Percentiles rank a stretch among this genome's conserved stretches.
Conservation (phyloP, 2,888 invertebrate genomes). For the Nyleta sp. region DNA sequence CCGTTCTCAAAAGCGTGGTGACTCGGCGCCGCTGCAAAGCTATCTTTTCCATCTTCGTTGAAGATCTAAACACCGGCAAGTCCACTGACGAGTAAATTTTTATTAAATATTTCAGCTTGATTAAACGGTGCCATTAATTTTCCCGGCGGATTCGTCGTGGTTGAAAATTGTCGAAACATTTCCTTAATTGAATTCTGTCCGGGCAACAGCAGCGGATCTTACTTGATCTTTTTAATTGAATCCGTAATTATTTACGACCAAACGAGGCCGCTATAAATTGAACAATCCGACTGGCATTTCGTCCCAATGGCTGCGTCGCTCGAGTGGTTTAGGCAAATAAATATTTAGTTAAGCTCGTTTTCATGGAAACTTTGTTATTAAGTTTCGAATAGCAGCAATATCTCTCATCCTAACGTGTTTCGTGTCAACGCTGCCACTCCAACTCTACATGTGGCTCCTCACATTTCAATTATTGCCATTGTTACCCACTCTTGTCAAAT, state of each 20-base stretch:
- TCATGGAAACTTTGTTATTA: slow-evolving; percentile 53
- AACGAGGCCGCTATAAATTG: slow-evolving; percentile 17
- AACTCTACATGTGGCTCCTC: slow-evolving; percentile 52
- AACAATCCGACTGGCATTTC: slow-evolving; percentile 3
- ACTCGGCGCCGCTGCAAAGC: background rate
- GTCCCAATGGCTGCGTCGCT: slow-evolving; percentile 1
- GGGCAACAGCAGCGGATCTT: background rate
- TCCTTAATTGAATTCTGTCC: slow-evolving; percentile 30
- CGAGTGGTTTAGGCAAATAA: slow-evolving; percentile 26
- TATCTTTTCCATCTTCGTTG: slow-evolving; percentile 5
- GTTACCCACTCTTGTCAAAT: slow-evolving; percentile 57
- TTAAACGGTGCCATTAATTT: slow-evolving; percentile 9
- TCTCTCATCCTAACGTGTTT: slow-evolving; percentile 47
- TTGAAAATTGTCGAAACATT: slow-evolving; percentile 19
- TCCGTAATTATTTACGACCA: slow-evolving; percentile 18
- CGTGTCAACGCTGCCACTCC: slow-evolving; percentile 49
- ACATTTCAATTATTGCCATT: slow-evolving; percentile 58
- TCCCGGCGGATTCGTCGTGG: background rate
- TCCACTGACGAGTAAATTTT: slow-evolving; percentile 1
- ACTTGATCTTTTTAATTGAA: slow-evolving; percentile 31
- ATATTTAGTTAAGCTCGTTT: slow-evolving; percentile 48
- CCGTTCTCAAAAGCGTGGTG: background rate
- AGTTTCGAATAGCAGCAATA: slow-evolving; percentile 49
- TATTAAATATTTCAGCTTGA: background rate
- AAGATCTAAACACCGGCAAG: background rate